A percentile compares a stretch with the other conserved stretches of the same genome.
These are phyloP conservation scores for Spicauda simplicius DNA, from an alignment of 2,888 invertebrate species.

Conservation along the genomic window DNA sequence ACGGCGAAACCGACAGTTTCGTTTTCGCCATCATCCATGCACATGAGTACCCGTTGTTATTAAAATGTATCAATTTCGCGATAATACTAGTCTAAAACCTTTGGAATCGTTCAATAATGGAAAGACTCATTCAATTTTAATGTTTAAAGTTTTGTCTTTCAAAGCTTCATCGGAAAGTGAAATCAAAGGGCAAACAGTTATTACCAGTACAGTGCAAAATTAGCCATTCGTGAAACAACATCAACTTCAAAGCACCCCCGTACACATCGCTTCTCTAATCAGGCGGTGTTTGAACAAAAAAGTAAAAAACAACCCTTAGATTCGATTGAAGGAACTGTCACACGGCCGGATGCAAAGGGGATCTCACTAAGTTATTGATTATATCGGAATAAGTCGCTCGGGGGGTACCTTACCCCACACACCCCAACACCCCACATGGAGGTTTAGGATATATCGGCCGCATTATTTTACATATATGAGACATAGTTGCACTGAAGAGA, in stretches of 20 bases:
- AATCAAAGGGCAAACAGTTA: conserved; percentile 64
- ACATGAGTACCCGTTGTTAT: too few species aligned
- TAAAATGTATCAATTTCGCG: too few species aligned
- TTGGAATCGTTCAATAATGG: too few species aligned
- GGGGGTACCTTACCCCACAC: conserved; percentile 59
- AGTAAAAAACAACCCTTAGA: conserved; percentile 72
- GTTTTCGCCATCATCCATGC: too few species aligned
- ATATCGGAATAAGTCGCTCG: conserved; percentile 84
- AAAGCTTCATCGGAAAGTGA: conserved; percentile 15
- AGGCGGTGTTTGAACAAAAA: conserved; percentile 81
- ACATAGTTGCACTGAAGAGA: conserved; percentile 79
- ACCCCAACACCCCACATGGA: conserved; percentile 55
- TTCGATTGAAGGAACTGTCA: conserved; percentile 82
- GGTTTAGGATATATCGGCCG: conserved; percentile 79
- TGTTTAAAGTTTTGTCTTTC: conserved; percentile 16
- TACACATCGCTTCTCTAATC: conserved; percentile 73
- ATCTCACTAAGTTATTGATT: conserved; percentile 85
- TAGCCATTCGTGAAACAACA: conserved; percentile 68
- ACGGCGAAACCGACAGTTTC: too few species aligned
- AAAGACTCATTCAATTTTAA: conserved; percentile 4
- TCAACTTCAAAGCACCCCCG: conserved; percentile 72
- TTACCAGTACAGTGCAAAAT: conserved; percentile 62
- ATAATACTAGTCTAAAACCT: too few species aligned
- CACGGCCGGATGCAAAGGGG: conserved; percentile 84
- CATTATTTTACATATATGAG: conserved; percentile 85